These are phyloP conservation scores for Acanthurus leucopareius DNA, from an alignment of 2,797 vertebrate genomes.

Conservation along the genomic window DNA sequence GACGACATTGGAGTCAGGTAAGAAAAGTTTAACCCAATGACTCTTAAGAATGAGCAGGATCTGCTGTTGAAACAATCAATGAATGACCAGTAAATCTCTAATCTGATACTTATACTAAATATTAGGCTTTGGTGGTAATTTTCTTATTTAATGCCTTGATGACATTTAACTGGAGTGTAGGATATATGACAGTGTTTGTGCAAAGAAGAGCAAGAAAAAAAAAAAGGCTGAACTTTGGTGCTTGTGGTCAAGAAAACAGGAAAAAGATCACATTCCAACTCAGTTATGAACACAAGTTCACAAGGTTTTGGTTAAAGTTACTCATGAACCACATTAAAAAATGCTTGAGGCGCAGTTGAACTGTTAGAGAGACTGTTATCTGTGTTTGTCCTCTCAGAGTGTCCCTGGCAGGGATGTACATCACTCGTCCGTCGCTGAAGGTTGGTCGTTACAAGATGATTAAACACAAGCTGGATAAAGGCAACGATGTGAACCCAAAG, in stretches of 20 bases:
- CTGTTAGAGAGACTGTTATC: background rate
- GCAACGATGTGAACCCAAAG: constrained; percentile 87
- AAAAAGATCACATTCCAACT: too few relatives aligned
- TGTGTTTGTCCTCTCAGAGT: constrained; percentile 77
- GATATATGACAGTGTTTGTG: too few relatives aligned
- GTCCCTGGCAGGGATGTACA: constrained; percentile 87
- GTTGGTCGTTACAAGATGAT: constrained; percentile 90
- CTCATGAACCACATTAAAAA: background rate
- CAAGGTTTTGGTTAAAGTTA: background rate
- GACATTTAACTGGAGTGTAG: too few relatives aligned
- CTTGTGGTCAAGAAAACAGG: too few relatives aligned
- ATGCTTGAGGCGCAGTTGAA: background rate
- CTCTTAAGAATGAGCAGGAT: background rate
- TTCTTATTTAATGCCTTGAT: too few relatives aligned
- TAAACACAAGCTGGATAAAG: constrained; percentile 88
- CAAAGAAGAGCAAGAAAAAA: too few relatives aligned
- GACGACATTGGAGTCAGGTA: constrained; percentile 88
- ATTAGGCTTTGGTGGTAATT: background rate
- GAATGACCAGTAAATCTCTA: background rate
- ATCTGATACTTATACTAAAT: background rate
- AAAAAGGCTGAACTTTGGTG: too few relatives aligned
- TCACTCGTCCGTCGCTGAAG: constrained; percentile 85
- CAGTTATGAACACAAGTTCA: too few relatives aligned
- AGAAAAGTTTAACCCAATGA: constrained; percentile 15
- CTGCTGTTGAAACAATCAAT: background rate